These are phyloP conservation scores for Leptopterna dolabrata DNA, from an alignment of 2,888 invertebrate species.

Conservation along the genomic window DNA sequence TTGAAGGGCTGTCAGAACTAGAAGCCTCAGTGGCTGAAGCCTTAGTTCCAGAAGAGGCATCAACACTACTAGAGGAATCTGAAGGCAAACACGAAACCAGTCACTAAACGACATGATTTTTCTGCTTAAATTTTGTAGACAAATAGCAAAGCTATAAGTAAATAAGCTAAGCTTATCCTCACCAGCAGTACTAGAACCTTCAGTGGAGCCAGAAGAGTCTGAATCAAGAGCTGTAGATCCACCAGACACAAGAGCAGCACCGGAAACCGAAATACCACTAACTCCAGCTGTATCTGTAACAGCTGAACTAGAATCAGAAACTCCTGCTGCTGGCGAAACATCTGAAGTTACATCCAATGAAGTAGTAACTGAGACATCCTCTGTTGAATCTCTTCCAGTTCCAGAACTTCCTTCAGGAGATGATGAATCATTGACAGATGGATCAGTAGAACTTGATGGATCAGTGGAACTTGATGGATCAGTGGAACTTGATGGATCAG, in stretches of 20 bases:
- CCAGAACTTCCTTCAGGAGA: neutral
- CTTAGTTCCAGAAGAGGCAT: constrained; percentile 46
- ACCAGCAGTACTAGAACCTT: neutral
- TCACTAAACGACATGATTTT: too few relatives aligned
- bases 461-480: constrained; percentile 40
- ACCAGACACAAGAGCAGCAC: neutral
- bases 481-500: neutral
- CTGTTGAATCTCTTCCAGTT: neutral
- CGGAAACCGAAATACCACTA: neutral
- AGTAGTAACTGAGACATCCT: neutral
- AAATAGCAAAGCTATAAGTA: neutral
- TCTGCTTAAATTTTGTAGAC: neutral
- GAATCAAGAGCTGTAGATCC: neutral
- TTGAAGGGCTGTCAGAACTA: constrained; percentile 55
- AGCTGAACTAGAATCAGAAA: constrained; percentile 54
- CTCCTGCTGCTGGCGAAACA: constrained; percentile 56
- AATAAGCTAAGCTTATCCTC: neutral
- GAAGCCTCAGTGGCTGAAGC: constrained; percentile 60
- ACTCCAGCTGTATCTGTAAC: constrained; percentile 51
- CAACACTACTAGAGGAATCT: neutral
- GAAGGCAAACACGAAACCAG: neutral
- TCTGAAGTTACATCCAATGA: neutral
- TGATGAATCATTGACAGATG: neutral
- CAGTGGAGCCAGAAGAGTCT: neutral
- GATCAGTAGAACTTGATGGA: constrained; percentile 15